A percentile compares a stretch with the other conserved stretches of the same genome.
These are phyloP conservation scores for Psettodes erumei DNA, from an alignment of 2,113 vertebrate species.

Conservation along the genomic window DNA sequence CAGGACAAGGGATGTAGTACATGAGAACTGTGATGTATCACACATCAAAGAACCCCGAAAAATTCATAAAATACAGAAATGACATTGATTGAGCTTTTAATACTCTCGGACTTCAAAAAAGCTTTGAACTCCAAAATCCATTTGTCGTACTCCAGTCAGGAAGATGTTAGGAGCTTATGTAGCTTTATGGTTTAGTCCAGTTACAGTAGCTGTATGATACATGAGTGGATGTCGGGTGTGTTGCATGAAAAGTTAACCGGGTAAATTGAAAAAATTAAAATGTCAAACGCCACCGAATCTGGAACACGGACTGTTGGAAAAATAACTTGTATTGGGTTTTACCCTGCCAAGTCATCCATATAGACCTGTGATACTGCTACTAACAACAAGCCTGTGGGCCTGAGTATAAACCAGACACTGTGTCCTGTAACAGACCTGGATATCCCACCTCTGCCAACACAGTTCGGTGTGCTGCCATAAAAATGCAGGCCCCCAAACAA, in stretches of 20 bases:
- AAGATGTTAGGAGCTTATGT: not conserved
- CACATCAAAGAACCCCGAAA: not conserved
- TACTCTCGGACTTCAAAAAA: not conserved
- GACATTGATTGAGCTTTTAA: conserved; percentile 1
- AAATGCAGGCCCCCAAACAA: not conserved
- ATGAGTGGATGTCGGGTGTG: not conserved
- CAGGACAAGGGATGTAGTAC: not conserved
- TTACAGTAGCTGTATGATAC: not conserved
- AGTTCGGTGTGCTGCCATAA: not conserved
- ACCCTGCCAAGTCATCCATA: not conserved
- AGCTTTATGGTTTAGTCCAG: not conserved
- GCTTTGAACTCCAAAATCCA: not conserved
- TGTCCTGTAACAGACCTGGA: not conserved
- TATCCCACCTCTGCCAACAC: not conserved
- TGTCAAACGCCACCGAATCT: not conserved
- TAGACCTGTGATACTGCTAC: conserved; percentile 1
- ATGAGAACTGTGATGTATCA: not conserved
- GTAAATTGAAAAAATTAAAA: not conserved
- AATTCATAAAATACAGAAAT: not conserved
- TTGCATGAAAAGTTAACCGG: not conserved
- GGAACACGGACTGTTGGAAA: not conserved
- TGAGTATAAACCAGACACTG: not conserved
- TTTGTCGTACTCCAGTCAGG: not conserved
- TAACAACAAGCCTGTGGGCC: not conserved
- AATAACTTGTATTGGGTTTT: not conserved